A percentile compares a stretch with the other conserved stretches of the same genome.
phyloP scores from a whole-genome alignment of 2,888 invertebrate species.

The Eilema caniola region DNA sequence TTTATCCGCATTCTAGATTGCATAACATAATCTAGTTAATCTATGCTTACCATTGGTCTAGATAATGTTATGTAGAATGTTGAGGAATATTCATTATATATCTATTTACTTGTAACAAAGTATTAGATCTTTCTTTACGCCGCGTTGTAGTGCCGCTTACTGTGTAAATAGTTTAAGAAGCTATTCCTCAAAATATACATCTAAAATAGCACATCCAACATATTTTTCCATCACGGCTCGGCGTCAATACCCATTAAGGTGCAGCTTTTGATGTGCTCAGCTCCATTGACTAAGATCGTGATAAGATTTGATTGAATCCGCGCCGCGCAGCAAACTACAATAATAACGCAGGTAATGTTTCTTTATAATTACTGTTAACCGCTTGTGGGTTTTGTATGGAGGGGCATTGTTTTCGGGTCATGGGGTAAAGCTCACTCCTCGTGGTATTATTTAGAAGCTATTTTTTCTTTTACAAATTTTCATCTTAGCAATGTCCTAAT shows the following conservation, averaged over 20 bases:
- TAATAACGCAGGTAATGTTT: conserved; percentile 34
- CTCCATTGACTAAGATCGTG: conserved; percentile 49
- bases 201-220: conserved; percentile 30
- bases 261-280: conserved; percentile 49
- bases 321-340: conserved; percentile 22
- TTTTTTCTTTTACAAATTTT: too few species aligned
- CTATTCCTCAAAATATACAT: too few species aligned
- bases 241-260: conserved; percentile 48
- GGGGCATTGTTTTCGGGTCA: conserved; percentile 14
- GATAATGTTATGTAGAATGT: too few species aligned
- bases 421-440: neutral
- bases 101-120: too few species aligned
- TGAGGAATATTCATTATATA: too few species aligned
- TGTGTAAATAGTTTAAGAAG: too few species aligned
- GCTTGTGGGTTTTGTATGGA: conserved; percentile 7
- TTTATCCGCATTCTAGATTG: too few species aligned
- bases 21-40: too few species aligned
- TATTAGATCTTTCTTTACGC: too few species aligned
- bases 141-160: too few species aligned
- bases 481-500: too few species aligned
- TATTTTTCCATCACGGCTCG: neutral
- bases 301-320: conserved; percentile 49
- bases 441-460: neutral
- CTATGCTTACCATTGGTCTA: too few species aligned
- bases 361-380: conserved; percentile 43